These are phyloP conservation scores for Nyctibius grandis DNA, from an alignment of 2,797 vertebrate genomes.

Conservation along the genomic window DNA sequence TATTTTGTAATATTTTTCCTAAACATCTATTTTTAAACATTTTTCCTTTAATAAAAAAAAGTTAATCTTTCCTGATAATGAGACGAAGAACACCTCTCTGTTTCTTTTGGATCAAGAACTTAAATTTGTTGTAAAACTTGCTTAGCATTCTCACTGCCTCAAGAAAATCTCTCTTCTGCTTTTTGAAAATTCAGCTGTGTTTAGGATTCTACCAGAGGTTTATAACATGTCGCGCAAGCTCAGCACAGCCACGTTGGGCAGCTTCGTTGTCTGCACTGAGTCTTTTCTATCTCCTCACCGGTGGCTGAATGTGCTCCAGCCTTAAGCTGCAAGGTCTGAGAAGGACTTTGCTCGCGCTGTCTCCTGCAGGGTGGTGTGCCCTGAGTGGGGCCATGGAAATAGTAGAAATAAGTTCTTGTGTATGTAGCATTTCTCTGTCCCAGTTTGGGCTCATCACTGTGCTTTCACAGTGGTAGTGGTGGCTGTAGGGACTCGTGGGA, in stretches of 20 bases:
- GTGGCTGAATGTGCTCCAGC: neutral
- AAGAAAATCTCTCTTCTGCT: neutral
- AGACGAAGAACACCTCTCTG: neutral
- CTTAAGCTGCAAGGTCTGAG: neutral
- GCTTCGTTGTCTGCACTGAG: accelerated
- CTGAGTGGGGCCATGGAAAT: neutral
- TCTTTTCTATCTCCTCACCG: neutral
- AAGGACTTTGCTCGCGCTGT: neutral
- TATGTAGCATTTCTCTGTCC: neutral
- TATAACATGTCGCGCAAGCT: accelerated
- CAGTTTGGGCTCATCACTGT: accelerated
- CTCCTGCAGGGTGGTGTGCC: neutral
- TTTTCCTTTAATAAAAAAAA: neutral
- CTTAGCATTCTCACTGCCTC: neutral
- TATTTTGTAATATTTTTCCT: neutral
- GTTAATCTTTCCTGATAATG: neutral
- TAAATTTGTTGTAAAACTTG: neutral
- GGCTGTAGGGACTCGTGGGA: neutral
- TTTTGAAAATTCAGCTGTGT: neutral
- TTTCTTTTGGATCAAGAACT: neutral
- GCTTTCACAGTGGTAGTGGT: neutral
- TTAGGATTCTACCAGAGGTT: neutral
- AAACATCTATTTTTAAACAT: neutral
- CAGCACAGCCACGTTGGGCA: neutral
- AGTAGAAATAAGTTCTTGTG: neutral